Evolutionary conservation across 2,797 vertebrate species (phyloP).

Genomic region (Protosalanx chinensis): DNA sequence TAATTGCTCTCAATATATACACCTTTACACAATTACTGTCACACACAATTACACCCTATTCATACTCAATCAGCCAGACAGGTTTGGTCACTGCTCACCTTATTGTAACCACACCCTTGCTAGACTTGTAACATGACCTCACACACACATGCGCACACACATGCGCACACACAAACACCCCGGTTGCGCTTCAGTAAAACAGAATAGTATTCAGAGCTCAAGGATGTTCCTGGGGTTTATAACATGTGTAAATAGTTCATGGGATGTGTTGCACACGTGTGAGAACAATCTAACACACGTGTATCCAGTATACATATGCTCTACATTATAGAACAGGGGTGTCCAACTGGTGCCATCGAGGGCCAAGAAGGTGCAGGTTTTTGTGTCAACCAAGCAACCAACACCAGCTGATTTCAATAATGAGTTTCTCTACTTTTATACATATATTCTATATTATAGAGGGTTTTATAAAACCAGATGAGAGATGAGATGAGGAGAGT

Average conservation of each 20-base stretch:
- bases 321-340: too few species aligned
- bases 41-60: slow-evolving; percentile 25
- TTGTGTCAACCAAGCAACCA: too few species aligned
- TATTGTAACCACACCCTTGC: not conserved
- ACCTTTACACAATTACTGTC: not conserved
- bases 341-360: too few species aligned
- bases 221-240: not conserved
- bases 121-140: not conserved
- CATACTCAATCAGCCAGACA: too few species aligned
- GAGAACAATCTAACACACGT: not conserved
- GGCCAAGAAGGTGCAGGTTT: too few species aligned
- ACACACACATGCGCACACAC: not conserved
- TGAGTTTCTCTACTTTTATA: too few species aligned
- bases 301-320: too few species aligned
- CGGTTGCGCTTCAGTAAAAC: not conserved
- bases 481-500: too few species aligned
- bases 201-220: not conserved
- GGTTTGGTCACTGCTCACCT: not conserved
- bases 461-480: too few species aligned
- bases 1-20: slow-evolving; percentile 21
- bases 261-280: not conserved
- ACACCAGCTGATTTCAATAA: too few species aligned
- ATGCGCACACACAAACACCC: not conserved
- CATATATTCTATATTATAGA: too few species aligned
- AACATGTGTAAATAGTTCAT: not conserved